Base-by-base conservation (phyloP, 2,113 vertebrate species). In the Leucosticte australis region DNA sequence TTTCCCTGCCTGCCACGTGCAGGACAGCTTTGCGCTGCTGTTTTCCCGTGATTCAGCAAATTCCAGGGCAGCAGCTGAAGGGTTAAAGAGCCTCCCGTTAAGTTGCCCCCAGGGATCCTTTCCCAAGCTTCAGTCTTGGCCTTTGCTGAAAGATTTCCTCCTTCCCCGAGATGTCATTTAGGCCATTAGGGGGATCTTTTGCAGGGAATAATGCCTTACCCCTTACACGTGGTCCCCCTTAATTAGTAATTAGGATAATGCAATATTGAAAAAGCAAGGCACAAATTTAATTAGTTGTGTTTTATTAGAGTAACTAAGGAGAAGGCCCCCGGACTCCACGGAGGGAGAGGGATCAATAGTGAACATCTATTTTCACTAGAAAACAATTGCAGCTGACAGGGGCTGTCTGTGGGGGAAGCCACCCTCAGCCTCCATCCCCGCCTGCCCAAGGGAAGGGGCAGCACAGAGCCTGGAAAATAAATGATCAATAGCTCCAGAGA, bases 271-370 rank as follows among this genome's bases (percentile, higher is more conserved):
- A 92, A 88, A 63, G 46, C 67, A 47, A 92, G 83, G 79, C 87
- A 81, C 85, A 89, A 63, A 89, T 83, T 92, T 88, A 84, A 88
- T 94, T 92, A 88, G 92, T 67, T 95, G 70, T 65, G 42, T 83
- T 97, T 97, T 95, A 97, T 95, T 94, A 69, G 94, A 90, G 95
- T 96, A 95, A 94, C 91, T 94, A 83, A 92, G 89, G 91, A 92
- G 96, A 95, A 94, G 89, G 79, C 60, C 75, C 93, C 87, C 2
- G n/a, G 84, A 85, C 84, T 88, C 42, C 8, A 2, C 27, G 35
- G 81, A 77, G 91, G 83, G 69, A 85, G n/a, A 83, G 81, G 56
- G 85, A 96, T 97, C 94, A 1, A 97, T 96, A 62, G 11, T 0
- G 11, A 87, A 90, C 94, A 93, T 96, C 92, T 95, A 93, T 97